Conservation (phyloP, 23 tunicate genomes). For the Ascidia mentula region DNA sequence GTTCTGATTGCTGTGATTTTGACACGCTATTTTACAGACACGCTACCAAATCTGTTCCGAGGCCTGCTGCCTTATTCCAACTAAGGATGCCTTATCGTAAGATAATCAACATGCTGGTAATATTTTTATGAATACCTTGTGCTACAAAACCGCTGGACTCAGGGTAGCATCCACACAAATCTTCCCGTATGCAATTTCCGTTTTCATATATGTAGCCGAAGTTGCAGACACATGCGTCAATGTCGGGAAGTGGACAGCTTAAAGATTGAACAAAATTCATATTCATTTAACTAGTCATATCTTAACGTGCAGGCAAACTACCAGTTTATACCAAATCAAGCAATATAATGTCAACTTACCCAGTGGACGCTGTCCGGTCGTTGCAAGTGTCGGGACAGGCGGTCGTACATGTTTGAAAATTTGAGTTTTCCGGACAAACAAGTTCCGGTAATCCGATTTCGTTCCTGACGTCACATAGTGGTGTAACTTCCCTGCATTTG, state of each 20-base stretch:
- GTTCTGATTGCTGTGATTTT: too few species aligned
- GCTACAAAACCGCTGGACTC: neutral
- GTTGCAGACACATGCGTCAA: neutral
- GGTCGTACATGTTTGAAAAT: neutral
- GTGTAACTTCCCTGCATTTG: neutral
- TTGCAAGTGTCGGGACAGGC: neutral
- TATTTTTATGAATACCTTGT: neutral
- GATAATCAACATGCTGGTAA: neutral
- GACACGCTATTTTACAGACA: too few species aligned
- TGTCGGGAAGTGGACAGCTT: neutral
- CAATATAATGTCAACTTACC: too few species aligned
- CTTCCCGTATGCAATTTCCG: neutral
- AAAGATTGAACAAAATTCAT: too few species aligned
- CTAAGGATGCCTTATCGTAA: too few species aligned
- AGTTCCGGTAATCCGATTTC: neutral
- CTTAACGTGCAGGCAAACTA: too few species aligned
- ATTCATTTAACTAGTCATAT: too few species aligned
- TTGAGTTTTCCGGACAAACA: neutral
- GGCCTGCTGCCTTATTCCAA: too few species aligned
- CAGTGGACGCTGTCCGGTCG: neutral
- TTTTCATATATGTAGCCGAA: neutral
- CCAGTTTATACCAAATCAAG: too few species aligned
- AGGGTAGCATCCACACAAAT: constrained; percentile 5
- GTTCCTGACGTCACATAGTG: neutral
- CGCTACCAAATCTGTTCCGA: too few species aligned